A percentile compares a stretch with the other conserved stretches of the same genome.
phyloP scores from a whole-genome alignment of 2,888 invertebrate genomes.

The Alcis repandata region DNA sequence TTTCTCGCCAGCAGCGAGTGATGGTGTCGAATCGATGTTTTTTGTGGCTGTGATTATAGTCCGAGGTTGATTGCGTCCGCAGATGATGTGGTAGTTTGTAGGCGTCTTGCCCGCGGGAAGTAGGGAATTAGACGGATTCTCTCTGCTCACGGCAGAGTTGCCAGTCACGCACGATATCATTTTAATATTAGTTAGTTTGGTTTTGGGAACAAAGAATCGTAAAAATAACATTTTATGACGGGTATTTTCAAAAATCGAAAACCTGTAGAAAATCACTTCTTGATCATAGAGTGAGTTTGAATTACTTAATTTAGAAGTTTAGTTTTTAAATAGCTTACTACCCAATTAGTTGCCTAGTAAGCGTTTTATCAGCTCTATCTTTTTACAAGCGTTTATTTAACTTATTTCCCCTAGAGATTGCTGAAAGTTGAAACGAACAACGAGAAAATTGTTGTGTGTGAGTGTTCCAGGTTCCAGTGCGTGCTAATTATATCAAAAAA shows the following conservation, averaged over 20 bases:
- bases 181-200: conserved; percentile 8
- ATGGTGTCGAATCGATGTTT: conserved; percentile 36
- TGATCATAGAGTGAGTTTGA: too few relatives aligned
- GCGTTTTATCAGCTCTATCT: too few relatives aligned
- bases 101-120: conserved; percentile 29
- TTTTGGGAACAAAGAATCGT: background rate
- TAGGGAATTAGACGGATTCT: conserved; percentile 31
- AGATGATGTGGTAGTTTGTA: conserved; percentile 22
- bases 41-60: conserved; percentile 44
- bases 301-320: too few relatives aligned
- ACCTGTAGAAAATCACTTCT: too few relatives aligned
- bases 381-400: too few relatives aligned
- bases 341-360: too few relatives aligned
- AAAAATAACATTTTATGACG: too few relatives aligned
- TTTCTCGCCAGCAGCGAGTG: conserved; percentile 16
- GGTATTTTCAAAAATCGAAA: too few relatives aligned
- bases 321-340: too few relatives aligned
- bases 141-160: conserved; percentile 26
- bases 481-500: too few relatives aligned
- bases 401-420: background rate
- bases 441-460: too few relatives aligned
- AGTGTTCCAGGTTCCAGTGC: too few relatives aligned
- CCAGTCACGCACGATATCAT: conserved; percentile 30
- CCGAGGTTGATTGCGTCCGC: conserved; percentile 39
- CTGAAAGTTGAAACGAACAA: background rate